Base-by-base conservation (phyloP, 1,140 invertebrate genomes). In the Eufriesea mexicana region DNA sequence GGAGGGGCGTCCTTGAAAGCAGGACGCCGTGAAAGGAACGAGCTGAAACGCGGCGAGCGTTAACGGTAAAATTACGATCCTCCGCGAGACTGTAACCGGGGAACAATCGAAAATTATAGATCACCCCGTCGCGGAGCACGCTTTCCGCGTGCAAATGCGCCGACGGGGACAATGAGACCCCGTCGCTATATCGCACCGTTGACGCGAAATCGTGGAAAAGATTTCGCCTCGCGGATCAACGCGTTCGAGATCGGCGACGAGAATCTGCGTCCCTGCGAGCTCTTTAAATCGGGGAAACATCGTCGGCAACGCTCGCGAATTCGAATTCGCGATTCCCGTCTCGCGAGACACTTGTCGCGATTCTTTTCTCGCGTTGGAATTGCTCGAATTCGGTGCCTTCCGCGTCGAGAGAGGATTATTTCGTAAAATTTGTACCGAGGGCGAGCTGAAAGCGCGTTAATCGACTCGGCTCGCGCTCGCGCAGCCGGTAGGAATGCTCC, bases 51-150 rank as follows among this genome's bases (percentile, higher is more conserved):
- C 64, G 2, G 35, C 54, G 51, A 47, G 28, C 25, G n/a, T 9
- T 82, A 82, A 82, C 79, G 61, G 79, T 82, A 49, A 67, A 76
- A 54, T 76, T 82, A 51, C 72, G 72, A 59, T 76, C 25, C 62
- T 57, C 16, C 71, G 72, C 67, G 79, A 28, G 62, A 55, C 49
- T 18, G n/a, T 16, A 42, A 18, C 35, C 51, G 66, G 0, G 23
- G 51, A 68, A 82, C 79, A 82, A 76, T 76, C 79, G 73, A 74
- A 76, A 76, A 82, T 75, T 55, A 68, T 51, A 57, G 72, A 76
- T 82, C 47, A 59, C 67, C 42, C 72, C 61, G 57, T 54, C 51
- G 14, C 72, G 62, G 51, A 67, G 25, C 49, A 42, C 42, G 45
- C 16, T 54, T 79, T 20, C 5, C 51, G 20, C 28, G 35, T 35